Evolutionary conservation across 2,888 invertebrate species (phyloP).

Genomic region (Mesochorus sp.): DNA sequence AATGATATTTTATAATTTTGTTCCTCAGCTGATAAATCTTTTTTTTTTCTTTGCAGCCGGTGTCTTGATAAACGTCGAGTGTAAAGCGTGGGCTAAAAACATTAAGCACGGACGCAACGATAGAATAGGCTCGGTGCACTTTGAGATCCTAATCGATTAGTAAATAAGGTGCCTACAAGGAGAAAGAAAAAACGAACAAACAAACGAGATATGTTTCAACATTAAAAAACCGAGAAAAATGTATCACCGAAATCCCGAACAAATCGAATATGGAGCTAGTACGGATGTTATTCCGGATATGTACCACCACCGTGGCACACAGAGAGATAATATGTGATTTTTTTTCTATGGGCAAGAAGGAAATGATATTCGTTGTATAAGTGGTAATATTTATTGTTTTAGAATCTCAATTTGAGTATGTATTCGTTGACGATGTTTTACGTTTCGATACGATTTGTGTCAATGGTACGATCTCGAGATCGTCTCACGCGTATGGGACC

Average conservation of each 20-base stretch:
- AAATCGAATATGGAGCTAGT: neutral
- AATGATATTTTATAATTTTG: too few relatives aligned
- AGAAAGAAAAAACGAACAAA: neutral
- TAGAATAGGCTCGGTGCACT: slow-evolving; percentile 88
- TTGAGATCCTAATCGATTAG: slow-evolving; percentile 86
- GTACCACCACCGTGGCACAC: neutral
- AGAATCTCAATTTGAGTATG: neutral
- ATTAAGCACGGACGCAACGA: slow-evolving; percentile 87
- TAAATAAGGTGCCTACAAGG: slow-evolving; percentile 41
- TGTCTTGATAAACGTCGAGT: slow-evolving; percentile 87
- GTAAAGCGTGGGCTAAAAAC: slow-evolving; percentile 88
- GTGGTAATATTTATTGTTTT: neutral
- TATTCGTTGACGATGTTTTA: neutral
- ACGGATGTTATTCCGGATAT: slow-evolving; percentile 4
- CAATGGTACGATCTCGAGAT: slow-evolving; percentile 34
- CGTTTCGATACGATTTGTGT: slow-evolving; percentile 18
- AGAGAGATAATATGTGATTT: neutral
- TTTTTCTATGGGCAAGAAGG: neutral
- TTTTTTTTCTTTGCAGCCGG: slow-evolving; percentile 82
- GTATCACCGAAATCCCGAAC: slow-evolving; percentile 18
- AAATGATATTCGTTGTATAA: neutral
- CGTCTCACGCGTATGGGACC: slow-evolving; percentile 31
- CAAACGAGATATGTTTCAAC: neutral
- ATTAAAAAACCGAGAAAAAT: slow-evolving; percentile 1
- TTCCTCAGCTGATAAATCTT: neutral